Base-by-base conservation (phyloP, 2,888 invertebrate species). In the Protonemura montana region DNA sequence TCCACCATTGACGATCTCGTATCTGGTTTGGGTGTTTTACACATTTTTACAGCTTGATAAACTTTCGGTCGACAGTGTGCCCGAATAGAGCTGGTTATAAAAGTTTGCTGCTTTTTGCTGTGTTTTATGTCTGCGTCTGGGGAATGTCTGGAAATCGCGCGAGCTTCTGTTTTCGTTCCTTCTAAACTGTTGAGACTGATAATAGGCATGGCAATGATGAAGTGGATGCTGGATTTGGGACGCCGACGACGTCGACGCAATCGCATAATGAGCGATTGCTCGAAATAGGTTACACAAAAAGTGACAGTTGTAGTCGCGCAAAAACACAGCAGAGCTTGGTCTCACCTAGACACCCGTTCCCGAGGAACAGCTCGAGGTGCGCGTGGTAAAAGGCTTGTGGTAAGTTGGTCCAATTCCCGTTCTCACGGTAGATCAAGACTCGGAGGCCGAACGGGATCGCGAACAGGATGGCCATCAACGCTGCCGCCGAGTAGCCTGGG, bases 401-500 rank as follows among this genome's bases (percentile, higher is more conserved):
- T 89, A 94, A 93, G 89, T 93, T 93, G 88, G 92, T 93, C 95
- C 95, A 95, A 88, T 93, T 93, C 16, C 95, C 95, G 16, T 92
- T 92, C 90, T 95, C 95, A 88, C 93, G 93, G 90, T 95, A 94
- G 85, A 94, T 92, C 84, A 95, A 91, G 88, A 95, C 94, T 82
- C 95, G 92, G 90, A 94, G 93, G 81, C 94, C 93, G 90, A 95
- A 94, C 78, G 95, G 94, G 87, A 95, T 93, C 88, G 95, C 95
- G 89, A 95, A 95, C 76, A 94, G 90, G 89, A 95, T 95, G 25
- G 95, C 95, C 89, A 95, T 92, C 85, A 96, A 92, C 76, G 96
- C 96, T 21, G 96, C 96, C 1, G 95, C 94, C n/a, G 96, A 96
- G 90, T 96, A 94, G 85, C 95, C 95, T 94, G 93, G 7, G 93